Conservation (phyloP, 1,140 invertebrate genomes). For the Neuroterus valhalla region DNA sequence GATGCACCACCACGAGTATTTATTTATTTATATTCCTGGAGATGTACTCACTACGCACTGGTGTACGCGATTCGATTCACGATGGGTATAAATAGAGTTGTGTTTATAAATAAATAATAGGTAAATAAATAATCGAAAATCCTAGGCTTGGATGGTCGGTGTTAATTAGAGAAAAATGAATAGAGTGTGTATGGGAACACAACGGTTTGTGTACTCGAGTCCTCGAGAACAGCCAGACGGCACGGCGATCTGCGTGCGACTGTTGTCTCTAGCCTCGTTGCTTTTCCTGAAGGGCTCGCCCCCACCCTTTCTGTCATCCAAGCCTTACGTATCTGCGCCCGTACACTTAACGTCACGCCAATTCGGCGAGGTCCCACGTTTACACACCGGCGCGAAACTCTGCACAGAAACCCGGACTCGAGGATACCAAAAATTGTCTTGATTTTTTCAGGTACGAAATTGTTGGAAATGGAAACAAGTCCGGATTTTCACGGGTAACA, state of each 20-base stretch:
- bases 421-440: too few relatives aligned
- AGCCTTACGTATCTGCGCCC: conserved; percentile 46
- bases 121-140: conserved; percentile 16
- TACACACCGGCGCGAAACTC: not conserved
- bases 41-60: conserved; percentile 16
- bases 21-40: conserved; percentile 6
- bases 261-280: conserved; percentile 57
- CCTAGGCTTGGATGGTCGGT: not conserved
- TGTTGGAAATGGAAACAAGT: not conserved
- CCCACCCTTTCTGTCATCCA: conserved; percentile 50
- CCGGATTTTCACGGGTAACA: not conserved
- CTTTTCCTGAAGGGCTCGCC: conserved; percentile 56
- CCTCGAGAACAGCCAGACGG: conserved; percentile 53
- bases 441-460: too few relatives aligned
- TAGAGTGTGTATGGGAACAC: not conserved
- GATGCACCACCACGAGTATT: conserved; percentile 18
- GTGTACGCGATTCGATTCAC: not conserved
- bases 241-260: conserved; percentile 66
- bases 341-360: conserved; percentile 9
- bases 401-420: not conserved
- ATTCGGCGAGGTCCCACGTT: conserved; percentile 19
- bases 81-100: not conserved
- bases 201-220: not conserved
- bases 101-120: conserved; percentile 11
- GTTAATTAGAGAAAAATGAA: not conserved